Percentiles rank a stretch among this genome's conserved stretches.
phyloP scores from a whole-genome alignment of 2,797 vertebrate species.

The Sebastes taczanowskii region DNA sequence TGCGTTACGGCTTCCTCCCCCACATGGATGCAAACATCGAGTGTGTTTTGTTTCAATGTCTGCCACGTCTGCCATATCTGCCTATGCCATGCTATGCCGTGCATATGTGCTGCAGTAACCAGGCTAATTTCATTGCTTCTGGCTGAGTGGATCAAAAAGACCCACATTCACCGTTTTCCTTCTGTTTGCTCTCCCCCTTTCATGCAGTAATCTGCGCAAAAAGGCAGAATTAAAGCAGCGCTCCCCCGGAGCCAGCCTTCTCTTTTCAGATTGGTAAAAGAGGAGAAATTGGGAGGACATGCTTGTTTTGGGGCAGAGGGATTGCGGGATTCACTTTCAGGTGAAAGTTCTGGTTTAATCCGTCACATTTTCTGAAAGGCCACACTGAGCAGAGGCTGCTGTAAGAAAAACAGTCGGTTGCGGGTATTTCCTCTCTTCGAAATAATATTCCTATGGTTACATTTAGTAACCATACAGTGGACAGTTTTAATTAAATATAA shows the following conservation, averaged over 20 bases:
- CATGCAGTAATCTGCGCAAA: conserved; percentile 69
- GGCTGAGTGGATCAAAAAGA: conserved; percentile 74
- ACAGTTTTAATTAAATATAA: neutral
- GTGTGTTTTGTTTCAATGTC: conserved; percentile 53
- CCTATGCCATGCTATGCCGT: conserved; percentile 59
- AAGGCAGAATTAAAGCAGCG: conserved; percentile 63
- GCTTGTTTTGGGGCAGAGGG: conserved; percentile 41
- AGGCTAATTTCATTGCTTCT: conserved; percentile 70
- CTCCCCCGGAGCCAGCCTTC: conserved; percentile 46
- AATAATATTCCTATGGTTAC: neutral
- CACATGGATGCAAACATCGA: conserved; percentile 57
- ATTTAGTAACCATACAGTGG: neutral
- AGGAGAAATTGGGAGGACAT: conserved; percentile 46
- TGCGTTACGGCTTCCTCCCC: conserved; percentile 46
- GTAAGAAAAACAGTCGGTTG: neutral
- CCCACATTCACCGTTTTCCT: conserved; percentile 53
- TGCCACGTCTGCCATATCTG: conserved; percentile 69
- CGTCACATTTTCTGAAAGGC: conserved; percentile 6
- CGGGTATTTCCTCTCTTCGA: neutral
- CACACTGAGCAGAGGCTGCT: neutral
- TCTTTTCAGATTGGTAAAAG: conserved; percentile 54
- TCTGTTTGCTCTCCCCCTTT: conserved; percentile 59
- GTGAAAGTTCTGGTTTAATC: conserved; percentile 47
- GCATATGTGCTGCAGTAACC: conserved; percentile 63
- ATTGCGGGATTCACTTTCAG: conserved; percentile 38